Conservation (phyloP, 2,888 invertebrate species). For the Hermodice carunculata region DNA sequence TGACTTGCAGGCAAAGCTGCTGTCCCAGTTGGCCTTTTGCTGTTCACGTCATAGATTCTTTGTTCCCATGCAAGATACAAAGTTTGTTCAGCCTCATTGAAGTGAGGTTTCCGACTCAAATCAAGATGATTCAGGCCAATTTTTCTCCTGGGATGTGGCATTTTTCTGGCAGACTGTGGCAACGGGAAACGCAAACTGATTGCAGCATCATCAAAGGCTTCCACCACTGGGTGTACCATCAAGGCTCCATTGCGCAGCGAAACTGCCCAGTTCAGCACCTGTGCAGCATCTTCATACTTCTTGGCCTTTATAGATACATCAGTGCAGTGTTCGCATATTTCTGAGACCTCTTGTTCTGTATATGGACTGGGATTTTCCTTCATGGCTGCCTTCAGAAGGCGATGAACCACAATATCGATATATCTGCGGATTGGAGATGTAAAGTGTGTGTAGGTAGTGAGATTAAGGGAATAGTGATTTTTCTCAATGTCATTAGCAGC, state of each 20-base stretch:
- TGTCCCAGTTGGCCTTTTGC: no score
- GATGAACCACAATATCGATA: conserved; percentile 90
- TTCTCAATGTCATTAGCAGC: conserved; percentile 37
- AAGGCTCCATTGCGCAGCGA: background rate
- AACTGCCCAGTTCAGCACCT: background rate
- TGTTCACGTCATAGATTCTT: no score
- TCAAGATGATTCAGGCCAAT: no score
- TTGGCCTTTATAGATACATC: background rate
- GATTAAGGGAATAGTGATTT: conserved; percentile 87
- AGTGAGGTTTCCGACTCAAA: no score
- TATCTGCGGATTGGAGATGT: conserved; percentile 90
- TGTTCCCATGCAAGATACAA: no score
- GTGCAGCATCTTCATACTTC: background rate
- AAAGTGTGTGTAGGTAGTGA: conserved; percentile 91
- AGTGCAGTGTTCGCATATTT: conserved; percentile 2
- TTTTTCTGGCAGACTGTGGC: no score
- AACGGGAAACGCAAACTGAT: background rate
- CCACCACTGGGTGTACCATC: conserved; percentile 2
- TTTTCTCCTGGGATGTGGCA: background rate
- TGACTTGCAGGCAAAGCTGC: no score
- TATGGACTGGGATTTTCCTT: background rate
- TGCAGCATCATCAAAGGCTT: background rate
- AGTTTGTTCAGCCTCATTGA: no score
- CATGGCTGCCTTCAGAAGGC: conserved; percentile 75
- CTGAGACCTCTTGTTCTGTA: background rate